These are phyloP conservation scores for Thaumetopoea pityocampa DNA, from an alignment of 1,140 invertebrate genomes.

Conservation along the genomic window DNA sequence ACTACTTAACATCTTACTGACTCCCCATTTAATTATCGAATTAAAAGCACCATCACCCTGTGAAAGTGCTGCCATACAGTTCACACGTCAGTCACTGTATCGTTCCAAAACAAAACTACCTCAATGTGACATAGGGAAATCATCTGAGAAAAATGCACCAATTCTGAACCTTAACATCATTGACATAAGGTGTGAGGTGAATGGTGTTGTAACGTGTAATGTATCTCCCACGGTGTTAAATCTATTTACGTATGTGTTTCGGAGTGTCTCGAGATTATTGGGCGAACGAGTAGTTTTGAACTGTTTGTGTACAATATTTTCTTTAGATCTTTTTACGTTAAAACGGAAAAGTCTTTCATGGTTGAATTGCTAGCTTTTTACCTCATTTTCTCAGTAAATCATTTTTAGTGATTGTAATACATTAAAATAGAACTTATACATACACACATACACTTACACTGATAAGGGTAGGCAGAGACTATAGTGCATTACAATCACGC, in stretches of 20 bases:
- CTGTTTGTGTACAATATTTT: conserved; percentile 15
- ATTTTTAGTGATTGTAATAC: too few relatives aligned
- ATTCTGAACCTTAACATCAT: conserved; percentile 14
- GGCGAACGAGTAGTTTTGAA: conserved; percentile 7
- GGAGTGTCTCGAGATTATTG: conserved; percentile 10
- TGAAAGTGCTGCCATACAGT: conserved; percentile 37
- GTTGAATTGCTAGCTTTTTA: too few relatives aligned
- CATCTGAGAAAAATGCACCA: not conserved
- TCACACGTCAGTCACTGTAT: conserved; percentile 51
- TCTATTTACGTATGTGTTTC: conserved; percentile 37
- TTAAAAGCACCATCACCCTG: conserved; percentile 41
- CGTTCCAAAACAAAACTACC: conserved; percentile 45
- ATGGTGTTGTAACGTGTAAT: conserved; percentile 4
- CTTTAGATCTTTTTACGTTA: too few relatives aligned
- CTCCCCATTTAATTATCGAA: conserved; percentile 42
- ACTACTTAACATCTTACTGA: conserved; percentile 25
- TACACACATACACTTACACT: too few relatives aligned
- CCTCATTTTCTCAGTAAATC: too few relatives aligned
- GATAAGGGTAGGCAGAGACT: too few relatives aligned
- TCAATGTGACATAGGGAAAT: conserved; percentile 24
- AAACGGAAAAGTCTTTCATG: too few relatives aligned
- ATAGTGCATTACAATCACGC: too few relatives aligned
- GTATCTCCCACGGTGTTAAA: conserved; percentile 36
- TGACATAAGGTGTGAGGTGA: conserved; percentile 1
- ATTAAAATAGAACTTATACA: too few relatives aligned